These are phyloP conservation scores for Pagrus major DNA, from an alignment of 2,113 vertebrate genomes.

Conservation along the genomic window DNA sequence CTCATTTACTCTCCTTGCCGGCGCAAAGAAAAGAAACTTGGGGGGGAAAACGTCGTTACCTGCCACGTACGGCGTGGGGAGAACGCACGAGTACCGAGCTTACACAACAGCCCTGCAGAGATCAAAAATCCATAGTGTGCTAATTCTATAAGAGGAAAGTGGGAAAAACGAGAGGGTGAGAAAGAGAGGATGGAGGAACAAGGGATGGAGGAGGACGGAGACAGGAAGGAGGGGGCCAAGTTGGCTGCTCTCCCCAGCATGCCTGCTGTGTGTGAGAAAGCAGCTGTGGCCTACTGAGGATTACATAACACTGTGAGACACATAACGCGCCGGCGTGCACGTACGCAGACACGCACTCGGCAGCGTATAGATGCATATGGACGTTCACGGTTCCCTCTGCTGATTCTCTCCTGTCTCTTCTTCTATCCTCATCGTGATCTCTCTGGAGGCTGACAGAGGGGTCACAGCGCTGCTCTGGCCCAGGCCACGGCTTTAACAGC, in stretches of 20 bases:
- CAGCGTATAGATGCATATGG: constrained; percentile 26
- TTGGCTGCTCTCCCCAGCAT: constrained; percentile 58
- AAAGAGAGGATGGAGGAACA: neutral
- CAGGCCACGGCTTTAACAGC: neutral
- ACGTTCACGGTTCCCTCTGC: neutral
- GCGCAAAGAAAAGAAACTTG: neutral
- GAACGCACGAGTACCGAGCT: constrained; percentile 23
- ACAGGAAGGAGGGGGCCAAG: constrained; percentile 44
- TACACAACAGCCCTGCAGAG: constrained; percentile 55
- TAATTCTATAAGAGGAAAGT: constrained; percentile 65
- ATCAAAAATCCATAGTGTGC: constrained; percentile 68
- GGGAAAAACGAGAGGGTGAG: neutral
- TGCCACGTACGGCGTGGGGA: neutral
- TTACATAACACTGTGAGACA: constrained; percentile 78
- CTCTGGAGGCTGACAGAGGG: neutral
- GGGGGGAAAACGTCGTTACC: neutral
- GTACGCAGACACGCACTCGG: neutral
- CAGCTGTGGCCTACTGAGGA: constrained; percentile 80
- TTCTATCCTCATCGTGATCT: neutral
- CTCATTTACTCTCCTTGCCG: neutral
- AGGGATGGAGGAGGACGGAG: constrained; percentile 27
- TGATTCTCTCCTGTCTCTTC: neutral
- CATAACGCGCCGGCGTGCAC: constrained; percentile 39
- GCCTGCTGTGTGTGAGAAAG: constrained; percentile 74
- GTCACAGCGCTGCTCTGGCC: neutral